Conservation (phyloP, 2,888 invertebrate genomes). For the Diloba caeruleocephala region DNA sequence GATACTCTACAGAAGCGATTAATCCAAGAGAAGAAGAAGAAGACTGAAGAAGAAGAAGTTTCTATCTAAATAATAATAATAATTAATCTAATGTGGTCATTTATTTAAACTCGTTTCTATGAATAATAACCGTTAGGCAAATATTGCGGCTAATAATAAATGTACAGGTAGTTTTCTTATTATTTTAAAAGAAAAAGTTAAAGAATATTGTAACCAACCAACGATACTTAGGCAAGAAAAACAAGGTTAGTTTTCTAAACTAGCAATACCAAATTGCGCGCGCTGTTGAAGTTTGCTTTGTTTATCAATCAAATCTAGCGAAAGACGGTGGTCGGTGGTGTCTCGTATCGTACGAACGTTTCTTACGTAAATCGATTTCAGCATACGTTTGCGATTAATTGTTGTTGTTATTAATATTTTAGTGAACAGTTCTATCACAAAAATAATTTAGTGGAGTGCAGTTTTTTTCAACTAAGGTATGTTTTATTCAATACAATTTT, state of each 20-base stretch:
- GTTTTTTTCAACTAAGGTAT: slow-evolving; percentile 39
- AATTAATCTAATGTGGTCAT: no score
- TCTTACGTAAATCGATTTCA: slow-evolving; percentile 67
- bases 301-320: slow-evolving; percentile 84
- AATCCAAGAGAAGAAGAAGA: no score
- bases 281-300: slow-evolving; percentile 82
- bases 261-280: slow-evolving; percentile 80
- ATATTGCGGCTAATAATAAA: no score
- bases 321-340: slow-evolving; percentile 68
- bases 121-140: no score
- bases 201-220: no score
- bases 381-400: slow-evolving; percentile 32
- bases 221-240: no score
- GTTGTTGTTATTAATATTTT: slow-evolving; percentile 3
- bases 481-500: slow-evolving; percentile 17
- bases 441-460: slow-evolving; percentile 44
- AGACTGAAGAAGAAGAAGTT: no score
- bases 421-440: slow-evolving; percentile 19
- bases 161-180: no score
- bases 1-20: no score
- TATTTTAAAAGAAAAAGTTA: no score
- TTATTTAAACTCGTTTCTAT: no score
- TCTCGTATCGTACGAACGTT: slow-evolving; percentile 58
- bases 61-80: no score
- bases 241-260: slow-evolving; percentile 40